These are phyloP conservation scores for Macrobrachium rosenbergii DNA, from an alignment of 1,140 invertebrate species.

Conservation along the genomic window DNA sequence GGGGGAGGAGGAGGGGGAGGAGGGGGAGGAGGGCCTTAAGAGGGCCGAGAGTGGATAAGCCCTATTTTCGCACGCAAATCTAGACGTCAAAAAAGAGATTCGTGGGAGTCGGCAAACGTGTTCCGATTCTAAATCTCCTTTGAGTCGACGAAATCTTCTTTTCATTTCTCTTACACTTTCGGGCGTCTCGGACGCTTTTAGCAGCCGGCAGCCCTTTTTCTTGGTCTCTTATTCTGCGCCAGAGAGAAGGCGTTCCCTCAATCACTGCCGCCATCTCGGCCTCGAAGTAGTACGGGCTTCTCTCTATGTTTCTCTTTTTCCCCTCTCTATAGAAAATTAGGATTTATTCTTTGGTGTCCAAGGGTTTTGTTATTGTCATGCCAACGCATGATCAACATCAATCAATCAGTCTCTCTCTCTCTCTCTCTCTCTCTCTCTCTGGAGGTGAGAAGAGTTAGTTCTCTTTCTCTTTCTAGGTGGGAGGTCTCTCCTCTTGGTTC, in stretches of 20 bases:
- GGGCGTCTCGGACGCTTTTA: too few relatives aligned
- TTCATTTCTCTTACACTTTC: too few relatives aligned
- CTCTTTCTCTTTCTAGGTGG: slow-evolving; percentile 21
- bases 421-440: slow-evolving; percentile 42
- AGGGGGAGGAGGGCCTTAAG: not conserved
- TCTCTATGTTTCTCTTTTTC: not conserved
- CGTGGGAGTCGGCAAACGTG: slow-evolving; percentile 16
- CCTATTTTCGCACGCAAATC: slow-evolving; percentile 15
- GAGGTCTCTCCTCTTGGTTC: not conserved
- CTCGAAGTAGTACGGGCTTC: too few relatives aligned
- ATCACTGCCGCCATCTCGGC: too few relatives aligned
- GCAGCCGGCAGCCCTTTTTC: too few relatives aligned
- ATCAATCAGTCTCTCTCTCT: slow-evolving; percentile 22
- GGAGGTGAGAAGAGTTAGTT: not conserved
- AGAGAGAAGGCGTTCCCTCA: too few relatives aligned
- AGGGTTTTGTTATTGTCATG: not conserved
- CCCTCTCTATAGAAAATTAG: not conserved
- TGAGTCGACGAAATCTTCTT: too few relatives aligned
- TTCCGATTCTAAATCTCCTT: slow-evolving; percentile 15
- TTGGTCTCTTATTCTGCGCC: too few relatives aligned
- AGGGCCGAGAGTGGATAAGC: not conserved
- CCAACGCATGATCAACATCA: not conserved
- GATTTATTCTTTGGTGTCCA: not conserved
- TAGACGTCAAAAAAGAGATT: slow-evolving; percentile 6
- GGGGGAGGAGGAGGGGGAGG: not conserved